These are phyloP conservation scores for Hetaerina titia DNA, from an alignment of 2,888 invertebrate genomes.

Conservation along the genomic window DNA sequence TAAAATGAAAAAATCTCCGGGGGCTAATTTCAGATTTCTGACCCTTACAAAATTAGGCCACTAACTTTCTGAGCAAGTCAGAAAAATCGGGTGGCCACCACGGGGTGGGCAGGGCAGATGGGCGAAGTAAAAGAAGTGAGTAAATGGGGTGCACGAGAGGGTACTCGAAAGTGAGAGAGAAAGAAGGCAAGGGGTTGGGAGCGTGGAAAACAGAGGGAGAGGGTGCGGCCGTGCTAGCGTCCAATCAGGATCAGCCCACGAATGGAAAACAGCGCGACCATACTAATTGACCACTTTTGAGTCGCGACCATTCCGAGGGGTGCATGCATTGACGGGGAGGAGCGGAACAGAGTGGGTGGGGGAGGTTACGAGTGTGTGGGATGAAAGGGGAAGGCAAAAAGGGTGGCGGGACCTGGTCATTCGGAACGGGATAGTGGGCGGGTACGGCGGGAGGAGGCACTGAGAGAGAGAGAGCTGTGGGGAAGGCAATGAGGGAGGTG, in stretches of 20 bases:
- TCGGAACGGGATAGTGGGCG: neutral
- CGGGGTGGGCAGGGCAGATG: too few species aligned
- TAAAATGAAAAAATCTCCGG: too few species aligned
- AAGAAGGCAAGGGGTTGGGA: neutral
- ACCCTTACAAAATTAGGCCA: too few species aligned
- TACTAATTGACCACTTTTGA: slow-evolving; percentile 59
- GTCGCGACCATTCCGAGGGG: neutral
- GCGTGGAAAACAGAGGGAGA: neutral
- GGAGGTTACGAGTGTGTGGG: neutral
- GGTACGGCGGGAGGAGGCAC: neutral
- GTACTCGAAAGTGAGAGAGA: neutral
- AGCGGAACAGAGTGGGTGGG: neutral
- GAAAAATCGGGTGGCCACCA: too few species aligned
- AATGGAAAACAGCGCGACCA: slow-evolving; percentile 50
- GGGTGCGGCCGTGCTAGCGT: neutral
- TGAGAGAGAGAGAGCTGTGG: neutral
- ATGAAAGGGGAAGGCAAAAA: neutral
- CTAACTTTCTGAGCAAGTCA: too few species aligned
- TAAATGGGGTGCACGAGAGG: neutral
- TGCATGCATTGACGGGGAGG: neutral
- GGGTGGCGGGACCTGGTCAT: neutral
- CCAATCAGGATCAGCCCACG: slow-evolving; percentile 3
- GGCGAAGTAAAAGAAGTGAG: neutral
- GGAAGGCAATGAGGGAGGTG: neutral
- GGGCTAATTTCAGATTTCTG: too few species aligned